Percentiles rank a stretch among this genome's conserved stretches.
Conservation (phyloP, 2,888 invertebrate species). For the Molorchus minor region DNA sequence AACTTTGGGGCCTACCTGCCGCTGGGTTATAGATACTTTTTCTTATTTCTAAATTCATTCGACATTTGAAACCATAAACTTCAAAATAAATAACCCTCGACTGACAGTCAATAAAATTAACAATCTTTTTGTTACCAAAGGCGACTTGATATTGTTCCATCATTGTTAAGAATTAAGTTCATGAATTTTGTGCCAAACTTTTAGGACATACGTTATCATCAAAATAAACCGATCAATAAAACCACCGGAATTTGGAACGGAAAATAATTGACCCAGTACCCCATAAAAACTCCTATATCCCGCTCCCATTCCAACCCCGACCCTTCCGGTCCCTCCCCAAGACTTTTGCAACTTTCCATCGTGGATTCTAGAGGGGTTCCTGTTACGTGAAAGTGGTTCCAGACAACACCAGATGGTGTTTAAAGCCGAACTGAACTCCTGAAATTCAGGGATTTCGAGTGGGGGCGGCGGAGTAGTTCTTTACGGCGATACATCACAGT, state of each 20-base stretch:
- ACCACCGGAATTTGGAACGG: not conserved
- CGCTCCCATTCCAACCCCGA: conserved; percentile 1
- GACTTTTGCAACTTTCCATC: conserved; percentile 23
- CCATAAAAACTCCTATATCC: conserved; percentile 1
- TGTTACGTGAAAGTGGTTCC: conserved; percentile 51
- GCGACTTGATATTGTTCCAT: no score
- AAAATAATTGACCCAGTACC: not conserved
- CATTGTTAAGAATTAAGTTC: no score
- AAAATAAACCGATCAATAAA: not conserved
- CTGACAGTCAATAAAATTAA: no score
- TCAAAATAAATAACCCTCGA: no score
- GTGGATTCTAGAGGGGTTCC: conserved; percentile 38
- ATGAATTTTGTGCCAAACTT: no score
- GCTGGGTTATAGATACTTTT: no score
- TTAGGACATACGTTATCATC: not conserved
- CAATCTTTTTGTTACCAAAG: no score
- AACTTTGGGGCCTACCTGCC: no score
- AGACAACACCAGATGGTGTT: conserved; percentile 56
- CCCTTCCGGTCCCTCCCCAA: conserved; percentile 16
- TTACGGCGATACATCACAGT: conserved; percentile 57
- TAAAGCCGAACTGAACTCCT: conserved; percentile 49
- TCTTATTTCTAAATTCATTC: no score
- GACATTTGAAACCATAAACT: no score
- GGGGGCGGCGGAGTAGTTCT: conserved; percentile 50
- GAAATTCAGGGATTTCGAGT: conserved; percentile 48